Base-by-base conservation (phyloP, 2,888 invertebrate species). In the Drosophila antonietae region DNA sequence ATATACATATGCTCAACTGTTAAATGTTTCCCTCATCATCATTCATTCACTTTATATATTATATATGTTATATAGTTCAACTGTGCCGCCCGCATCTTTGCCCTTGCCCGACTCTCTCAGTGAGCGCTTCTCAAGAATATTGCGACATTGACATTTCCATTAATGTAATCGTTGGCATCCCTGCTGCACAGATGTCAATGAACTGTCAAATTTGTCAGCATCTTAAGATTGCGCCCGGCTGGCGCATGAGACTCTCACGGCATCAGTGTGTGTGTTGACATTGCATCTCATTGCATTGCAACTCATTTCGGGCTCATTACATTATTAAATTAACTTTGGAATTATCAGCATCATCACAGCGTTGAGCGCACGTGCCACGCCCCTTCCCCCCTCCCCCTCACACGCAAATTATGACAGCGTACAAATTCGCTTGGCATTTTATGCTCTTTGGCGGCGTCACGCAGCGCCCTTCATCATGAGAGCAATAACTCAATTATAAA, bases 121-220 rank as follows among this genome's bases (percentile, higher is more conserved):
- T 31, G 52, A 35, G 35, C 20, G 49, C 47, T 20, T 51, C 67
- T 63, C 59, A 65, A 62, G 58, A 18, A 69, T 59, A 83, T 77
- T 80, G 80, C 72, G 83, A 72, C 80, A 81, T 81, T 81, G 83
- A 81, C 78, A 83, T 81, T 80, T 80, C 69, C 77, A 78, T 80
- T 78, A 74, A 81, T 62, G 63, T 44, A 63, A 65, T 6, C 37
- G 31, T 15, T 20, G 20, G 14, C 12, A 23, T 43, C 37, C 63
- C 46, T 37, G 47, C 49, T 53, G 56, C 68, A 37, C 69, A 69
- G 49, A 79, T 82, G 84, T 83, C 79, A 79, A 77, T 77, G 84
- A 84, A 81, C 81, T 81, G 84, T 81, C 84, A 74, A 81, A 82
- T 77, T 82, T 81, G 77, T 82, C 70, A 72, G 70, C 44, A 23